Conservation (phyloP, 64 coral and sea anemone species). For the Actinia tenebrosa region DNA sequence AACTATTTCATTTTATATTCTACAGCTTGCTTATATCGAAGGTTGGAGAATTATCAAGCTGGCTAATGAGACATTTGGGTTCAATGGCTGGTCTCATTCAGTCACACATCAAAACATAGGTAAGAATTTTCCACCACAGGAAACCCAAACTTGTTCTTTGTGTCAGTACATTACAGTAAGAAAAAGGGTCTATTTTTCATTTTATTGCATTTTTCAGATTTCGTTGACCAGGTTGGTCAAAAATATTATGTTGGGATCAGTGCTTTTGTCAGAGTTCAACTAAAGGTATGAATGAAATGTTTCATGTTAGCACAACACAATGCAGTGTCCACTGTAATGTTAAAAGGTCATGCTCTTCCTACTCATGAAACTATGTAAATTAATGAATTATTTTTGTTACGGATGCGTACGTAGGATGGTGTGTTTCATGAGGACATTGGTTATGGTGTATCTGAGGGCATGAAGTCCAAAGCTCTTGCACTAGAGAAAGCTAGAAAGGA, state of each 20-base stretch:
- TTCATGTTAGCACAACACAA: too few relatives aligned
- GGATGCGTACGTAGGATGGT: conserved; percentile 58
- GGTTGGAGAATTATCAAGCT: conserved; percentile 85
- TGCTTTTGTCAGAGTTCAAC: conserved; percentile 92
- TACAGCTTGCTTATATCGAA: conserved; percentile 85
- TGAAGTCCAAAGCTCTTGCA: conserved; percentile 88
- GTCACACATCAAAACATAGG: conserved; percentile 94
- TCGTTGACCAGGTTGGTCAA: conserved; percentile 82
- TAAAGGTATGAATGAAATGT: conserved; percentile 56
- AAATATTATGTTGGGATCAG: conserved; percentile 94
- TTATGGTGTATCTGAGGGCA: conserved; percentile 85
- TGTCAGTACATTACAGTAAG: too few relatives aligned
- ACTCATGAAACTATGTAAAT: neutral
- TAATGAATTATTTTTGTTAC: neutral
- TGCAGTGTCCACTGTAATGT: too few relatives aligned
- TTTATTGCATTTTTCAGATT: conserved; percentile 41
- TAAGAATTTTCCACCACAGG: neutral
- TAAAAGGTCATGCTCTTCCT: neutral
- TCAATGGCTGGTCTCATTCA: conserved; percentile 96
- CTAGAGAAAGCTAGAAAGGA: conserved; percentile 94
- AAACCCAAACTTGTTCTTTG: neutral
- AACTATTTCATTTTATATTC: neutral
- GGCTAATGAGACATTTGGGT: conserved; percentile 90
- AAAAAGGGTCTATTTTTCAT: neutral
- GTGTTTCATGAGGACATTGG: conserved; percentile 94